Base-by-base conservation (phyloP, 2,797 vertebrate species). In the Sebastolobus altivelis region DNA sequence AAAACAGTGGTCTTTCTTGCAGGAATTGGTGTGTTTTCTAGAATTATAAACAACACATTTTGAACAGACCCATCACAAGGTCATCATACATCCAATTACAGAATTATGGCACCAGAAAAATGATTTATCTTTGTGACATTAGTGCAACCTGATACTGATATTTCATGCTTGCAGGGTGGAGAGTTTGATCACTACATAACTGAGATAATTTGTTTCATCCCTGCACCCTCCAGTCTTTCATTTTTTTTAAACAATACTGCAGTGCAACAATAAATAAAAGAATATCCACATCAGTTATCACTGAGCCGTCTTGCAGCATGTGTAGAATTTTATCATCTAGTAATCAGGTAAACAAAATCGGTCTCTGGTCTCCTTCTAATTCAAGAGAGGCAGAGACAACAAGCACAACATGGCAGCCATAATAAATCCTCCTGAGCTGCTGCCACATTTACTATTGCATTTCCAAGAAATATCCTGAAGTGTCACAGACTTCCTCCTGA, bases 401-500 rank as follows among this genome's bases (percentile, higher is more conserved):
- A 31, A 62, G 33, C 55, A 25, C 38, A 60, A 68, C 40, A 62
- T 35, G 80, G 52, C 67, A 56, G 71, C 72, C n/a, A 6, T 35
- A 35, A 80, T 66, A 72, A 81, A 83, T 75, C 62, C 66, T 52
- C 46, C 55, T 13, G 69, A 68, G 73, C 77, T 63, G 70, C 52
- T 62, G 31, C 40, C 49, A 35, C 59, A 31, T 69, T 80, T 38
- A 54, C 11, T 12, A 35, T 40, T 3, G 52, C 6, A 10, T 71
- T 71, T 74, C 46, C 43, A 54, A 66, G 49, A 75, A 61, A 66
- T 18, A 58, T 52, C 49, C 49, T 9, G 2, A 16, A 59, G 66
- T 69, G 60, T 72, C 61, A n/a, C 6, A 2, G 13, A 55, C 69
- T 37, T 60, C 13, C 8, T 54, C 25, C 49, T 60, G 70, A 49